Evolutionary conservation across 2,888 invertebrate genomes (phyloP).

Genomic region (Iselma pallidipennis): DNA sequence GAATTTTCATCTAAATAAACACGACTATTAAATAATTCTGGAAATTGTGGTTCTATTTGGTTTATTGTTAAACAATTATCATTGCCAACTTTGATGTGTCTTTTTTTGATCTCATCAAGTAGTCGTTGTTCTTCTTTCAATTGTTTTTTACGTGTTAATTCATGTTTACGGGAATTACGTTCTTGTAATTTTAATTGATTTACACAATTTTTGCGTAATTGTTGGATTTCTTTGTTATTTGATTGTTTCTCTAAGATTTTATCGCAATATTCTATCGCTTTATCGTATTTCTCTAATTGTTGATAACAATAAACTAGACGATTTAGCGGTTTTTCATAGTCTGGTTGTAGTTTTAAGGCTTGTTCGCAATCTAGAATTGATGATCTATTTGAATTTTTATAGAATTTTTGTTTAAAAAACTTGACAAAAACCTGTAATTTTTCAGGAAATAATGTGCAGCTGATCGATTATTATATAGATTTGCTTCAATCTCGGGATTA

Average conservation of each 20-base stretch:
- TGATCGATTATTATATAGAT: slow-evolving; percentile 89
- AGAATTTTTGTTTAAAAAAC: neutral
- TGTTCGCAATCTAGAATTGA: slow-evolving; percentile 78
- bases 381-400: slow-evolving; percentile 59
- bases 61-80: slow-evolving; percentile 56
- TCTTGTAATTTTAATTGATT: slow-evolving; percentile 58
- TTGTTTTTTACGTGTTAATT: slow-evolving; percentile 54
- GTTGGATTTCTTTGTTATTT: slow-evolving; percentile 61
- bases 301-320: slow-evolving; percentile 77
- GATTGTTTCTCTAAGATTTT: slow-evolving; percentile 64
- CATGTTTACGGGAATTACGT: slow-evolving; percentile 62
- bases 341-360: slow-evolving; percentile 74
- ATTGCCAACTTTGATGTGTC: slow-evolving; percentile 59
- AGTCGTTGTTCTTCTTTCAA: slow-evolving; percentile 56
- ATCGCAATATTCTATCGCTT: slow-evolving; percentile 74
- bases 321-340: slow-evolving; percentile 76
- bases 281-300: slow-evolving; percentile 68
- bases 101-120: slow-evolving; percentile 55
- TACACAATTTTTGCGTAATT: slow-evolving; percentile 61
- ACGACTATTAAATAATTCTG: slow-evolving; percentile 66
- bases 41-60: slow-evolving; percentile 66
- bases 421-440: slow-evolving; percentile 65
- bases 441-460: slow-evolving; percentile 85
- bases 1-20: slow-evolving; percentile 66
- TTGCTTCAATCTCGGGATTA: slow-evolving; percentile 71